Evolutionary conservation across 1,140 invertebrate species (phyloP).

Genomic region (Teleogryllus occipitalis): DNA sequence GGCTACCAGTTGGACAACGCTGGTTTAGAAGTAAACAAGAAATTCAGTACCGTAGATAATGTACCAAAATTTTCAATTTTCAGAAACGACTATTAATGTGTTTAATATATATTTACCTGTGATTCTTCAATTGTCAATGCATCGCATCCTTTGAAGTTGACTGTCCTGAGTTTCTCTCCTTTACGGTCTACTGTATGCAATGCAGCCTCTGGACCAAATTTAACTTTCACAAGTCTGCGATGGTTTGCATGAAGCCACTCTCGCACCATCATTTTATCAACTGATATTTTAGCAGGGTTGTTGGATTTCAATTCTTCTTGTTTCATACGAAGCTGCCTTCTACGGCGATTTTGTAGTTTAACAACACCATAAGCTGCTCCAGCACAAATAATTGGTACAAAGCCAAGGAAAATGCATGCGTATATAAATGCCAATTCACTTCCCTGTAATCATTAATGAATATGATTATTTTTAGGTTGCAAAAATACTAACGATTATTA

Average conservation of each 20-base stretch:
- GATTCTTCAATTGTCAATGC: constrained; percentile 77
- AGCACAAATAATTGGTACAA: constrained; percentile 84
- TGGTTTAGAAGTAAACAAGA: background rate
- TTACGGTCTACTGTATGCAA: constrained; percentile 80
- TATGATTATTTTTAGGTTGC: background rate
- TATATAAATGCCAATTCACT: constrained; percentile 96
- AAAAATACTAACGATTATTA: background rate
- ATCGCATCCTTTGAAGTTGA: constrained; percentile 66
- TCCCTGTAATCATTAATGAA: constrained; percentile 51
- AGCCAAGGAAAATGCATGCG: constrained; percentile 78
- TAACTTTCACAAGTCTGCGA: constrained; percentile 81
- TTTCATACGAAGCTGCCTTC: constrained; percentile 67
- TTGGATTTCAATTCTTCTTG: constrained; percentile 63
- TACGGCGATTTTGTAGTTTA: constrained; percentile 79
- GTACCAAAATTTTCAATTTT: background rate
- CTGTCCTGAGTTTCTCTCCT: constrained; percentile 76
- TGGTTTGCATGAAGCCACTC: constrained; percentile 95
- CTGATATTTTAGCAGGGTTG: constrained; percentile 43
- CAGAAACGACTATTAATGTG: too few relatives aligned
- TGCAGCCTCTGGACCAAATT: constrained; percentile 74
- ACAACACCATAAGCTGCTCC: constrained; percentile 88
- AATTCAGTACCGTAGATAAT: background rate
- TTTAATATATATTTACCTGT: constrained; percentile 25
- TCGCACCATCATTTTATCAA: constrained; percentile 87
- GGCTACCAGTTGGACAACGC: background rate